phyloP scores from a whole-genome alignment of 2,888 invertebrate genomes.

The Pseudococcus viburni region DNA sequence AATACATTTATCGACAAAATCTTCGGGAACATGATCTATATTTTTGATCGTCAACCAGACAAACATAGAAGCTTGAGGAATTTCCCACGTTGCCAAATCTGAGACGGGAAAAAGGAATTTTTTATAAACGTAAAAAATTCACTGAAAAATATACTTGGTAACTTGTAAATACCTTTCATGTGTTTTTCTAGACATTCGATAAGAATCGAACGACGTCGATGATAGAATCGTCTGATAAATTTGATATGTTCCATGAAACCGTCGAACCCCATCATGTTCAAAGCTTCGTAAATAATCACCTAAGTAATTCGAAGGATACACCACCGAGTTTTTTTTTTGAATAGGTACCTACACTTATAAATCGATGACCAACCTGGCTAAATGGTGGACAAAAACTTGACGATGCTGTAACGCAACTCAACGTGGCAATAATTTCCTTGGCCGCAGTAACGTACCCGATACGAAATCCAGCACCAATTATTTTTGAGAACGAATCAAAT shows the following conservation, averaged over 20 bases:
- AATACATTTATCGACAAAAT: conserved; percentile 81
- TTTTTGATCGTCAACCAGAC: conserved; percentile 82
- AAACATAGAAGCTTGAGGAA: conserved; percentile 83
- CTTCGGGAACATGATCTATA: conserved; percentile 80
- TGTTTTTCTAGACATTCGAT: conserved; percentile 72
- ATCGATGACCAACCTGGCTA: background rate
- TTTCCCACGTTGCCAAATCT: conserved; percentile 78
- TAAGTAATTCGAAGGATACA: background rate
- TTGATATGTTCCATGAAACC: conserved; percentile 76
- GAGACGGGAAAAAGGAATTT: conserved; percentile 66
- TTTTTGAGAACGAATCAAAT: conserved; percentile 85
- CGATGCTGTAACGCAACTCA: conserved; percentile 71
- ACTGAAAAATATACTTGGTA: background rate
- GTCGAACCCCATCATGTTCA: conserved; percentile 73
- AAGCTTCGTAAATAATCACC: conserved; percentile 10
- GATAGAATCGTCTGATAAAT: conserved; percentile 77
- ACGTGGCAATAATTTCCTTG: conserved; percentile 75
- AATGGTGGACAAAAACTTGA: background rate
- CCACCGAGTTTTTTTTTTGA: background rate
- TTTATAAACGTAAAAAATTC: background rate
- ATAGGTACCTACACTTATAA: too few relatives aligned
- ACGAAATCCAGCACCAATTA: conserved; percentile 79
- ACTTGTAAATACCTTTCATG: conserved; percentile 74
- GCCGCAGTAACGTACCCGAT: conserved; percentile 84
- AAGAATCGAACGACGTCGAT: conserved; percentile 77